Base-by-base conservation (phyloP, 1,140 invertebrate species). In the Drosophila tropicalis region DNA sequence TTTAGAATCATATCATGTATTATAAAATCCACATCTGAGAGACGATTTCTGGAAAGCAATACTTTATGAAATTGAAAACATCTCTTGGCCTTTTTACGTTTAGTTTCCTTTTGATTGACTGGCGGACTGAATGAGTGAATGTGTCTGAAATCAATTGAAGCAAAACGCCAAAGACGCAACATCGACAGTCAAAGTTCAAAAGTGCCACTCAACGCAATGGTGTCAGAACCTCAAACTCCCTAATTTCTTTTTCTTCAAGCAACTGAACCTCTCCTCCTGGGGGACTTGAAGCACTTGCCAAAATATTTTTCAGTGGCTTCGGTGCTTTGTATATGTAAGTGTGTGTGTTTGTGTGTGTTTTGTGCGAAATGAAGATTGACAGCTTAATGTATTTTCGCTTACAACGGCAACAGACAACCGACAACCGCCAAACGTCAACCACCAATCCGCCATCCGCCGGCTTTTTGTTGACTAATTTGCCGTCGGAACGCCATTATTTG, bases 331-430 rank as follows among this genome's bases (percentile, higher is more conserved):
- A 44, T 41, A 57, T 51, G 55, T 61, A 57, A 56, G 55, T 61
- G 32, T 57, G 13, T 56, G 36, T 57, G 32, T 51, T 51, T 61
- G 69, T 72, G 56, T 62, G 47, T 56, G 34, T 51, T 74, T 54
- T 62, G 67, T 70, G 69, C 58, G 60, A 55, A 80, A 87, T 87
- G 84, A 87, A 89, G 84, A 87, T 78, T 87, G 84, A 87, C 84
- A 89, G 84, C 76, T 83, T 89, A 87, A 87, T 87, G 84, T 87
- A 87, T 89, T 84, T 70, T 77, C 64, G 72, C 83, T 73, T 71
- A 77, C 67, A 77, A 77, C 73, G 70, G 66, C 63, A 44, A 39
- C n/a, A 34, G 36, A 39, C 58, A 25, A 36, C 19, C 32, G 34
- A 7, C 36, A 72, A 73, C 65, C 74, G 77, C 66, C 36, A 55